phyloP scores from a whole-genome alignment of 1,140 invertebrate species.

The Drosophila nigromelanica region DNA sequence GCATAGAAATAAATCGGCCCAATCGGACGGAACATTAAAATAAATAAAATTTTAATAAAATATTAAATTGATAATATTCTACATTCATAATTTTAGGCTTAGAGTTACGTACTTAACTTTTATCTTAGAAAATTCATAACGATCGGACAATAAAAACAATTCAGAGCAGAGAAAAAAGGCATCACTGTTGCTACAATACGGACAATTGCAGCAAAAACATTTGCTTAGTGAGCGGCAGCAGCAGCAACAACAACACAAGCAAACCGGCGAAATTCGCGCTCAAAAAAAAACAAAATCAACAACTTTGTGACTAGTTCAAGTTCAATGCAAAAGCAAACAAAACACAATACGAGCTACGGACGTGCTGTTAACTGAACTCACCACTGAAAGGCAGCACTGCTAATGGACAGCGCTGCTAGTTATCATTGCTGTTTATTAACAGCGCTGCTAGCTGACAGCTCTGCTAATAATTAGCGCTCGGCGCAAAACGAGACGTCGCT shows the following conservation, averaged over 20 bases:
- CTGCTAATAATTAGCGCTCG: neutral
- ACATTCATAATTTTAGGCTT: too few relatives aligned
- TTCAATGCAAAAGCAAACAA: constrained; percentile 61
- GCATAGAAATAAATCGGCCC: too few relatives aligned
- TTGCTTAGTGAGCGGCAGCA: neutral
- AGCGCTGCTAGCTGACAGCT: neutral
- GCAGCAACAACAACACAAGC: neutral
- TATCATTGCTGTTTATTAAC: neutral
- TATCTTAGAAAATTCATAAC: too few relatives aligned
- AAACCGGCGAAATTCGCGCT: neutral
- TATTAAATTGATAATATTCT: too few relatives aligned
- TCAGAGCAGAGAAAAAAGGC: neutral
- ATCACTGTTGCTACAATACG: neutral
- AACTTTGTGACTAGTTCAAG: constrained; percentile 56
- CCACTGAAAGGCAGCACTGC: neutral
- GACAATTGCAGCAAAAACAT: too few relatives aligned
- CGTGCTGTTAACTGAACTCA: constrained; percentile 10
- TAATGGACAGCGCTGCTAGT: constrained; percentile 1
- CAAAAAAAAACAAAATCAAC: constrained; percentile 2
- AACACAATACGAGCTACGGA: neutral
- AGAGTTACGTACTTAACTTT: too few relatives aligned
- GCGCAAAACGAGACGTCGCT: neutral
- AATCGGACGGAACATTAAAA: too few relatives aligned
- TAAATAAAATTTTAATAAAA: too few relatives aligned
- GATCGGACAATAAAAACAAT: neutral